Percentiles rank a stretch among this genome's conserved stretches.
Evolutionary conservation across 2,888 invertebrate species (phyloP).

Genomic region (Nemapogon koenigi): DNA sequence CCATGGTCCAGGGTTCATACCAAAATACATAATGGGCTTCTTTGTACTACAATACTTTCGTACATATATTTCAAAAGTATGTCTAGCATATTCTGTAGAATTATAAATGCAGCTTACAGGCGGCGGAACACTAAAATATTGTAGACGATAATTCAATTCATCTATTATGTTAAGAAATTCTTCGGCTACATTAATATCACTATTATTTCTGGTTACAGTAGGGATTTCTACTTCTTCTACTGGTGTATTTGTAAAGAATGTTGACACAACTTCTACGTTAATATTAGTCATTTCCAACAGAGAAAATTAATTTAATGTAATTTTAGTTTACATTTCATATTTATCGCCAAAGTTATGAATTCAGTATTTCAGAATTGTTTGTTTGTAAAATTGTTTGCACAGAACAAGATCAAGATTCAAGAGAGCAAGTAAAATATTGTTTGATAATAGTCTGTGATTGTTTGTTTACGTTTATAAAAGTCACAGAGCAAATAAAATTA

Average conservation of each 20-base stretch:
- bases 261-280: constrained; percentile 34
- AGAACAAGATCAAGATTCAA: too few relatives aligned
- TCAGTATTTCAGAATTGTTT: too few relatives aligned
- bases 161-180: constrained; percentile 36
- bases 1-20: constrained; percentile 97
- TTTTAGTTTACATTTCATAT: too few relatives aligned
- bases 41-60: constrained; percentile 69
- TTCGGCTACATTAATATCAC: constrained; percentile 22
- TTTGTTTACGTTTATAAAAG: too few relatives aligned
- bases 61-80: constrained; percentile 79
- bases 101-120: constrained; percentile 78
- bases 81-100: constrained; percentile 84
- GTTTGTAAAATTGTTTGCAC: too few relatives aligned
- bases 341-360: too few relatives aligned
- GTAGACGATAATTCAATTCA: constrained; percentile 47
- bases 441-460: too few relatives aligned
- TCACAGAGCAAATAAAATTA: too few relatives aligned
- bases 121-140: constrained; percentile 47
- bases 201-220: constrained; percentile 1
- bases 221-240: constrained; percentile 1
- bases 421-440: too few relatives aligned
- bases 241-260: constrained; percentile 23
- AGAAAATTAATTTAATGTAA: too few relatives aligned
- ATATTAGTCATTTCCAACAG: too few relatives aligned
- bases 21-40: constrained; percentile 82